Percentiles rank a stretch among this genome's conserved stretches.
These are phyloP conservation scores for Malurus cyaneus DNA, from an alignment of 2,113 vertebrate genomes.

Conservation along the genomic window DNA sequence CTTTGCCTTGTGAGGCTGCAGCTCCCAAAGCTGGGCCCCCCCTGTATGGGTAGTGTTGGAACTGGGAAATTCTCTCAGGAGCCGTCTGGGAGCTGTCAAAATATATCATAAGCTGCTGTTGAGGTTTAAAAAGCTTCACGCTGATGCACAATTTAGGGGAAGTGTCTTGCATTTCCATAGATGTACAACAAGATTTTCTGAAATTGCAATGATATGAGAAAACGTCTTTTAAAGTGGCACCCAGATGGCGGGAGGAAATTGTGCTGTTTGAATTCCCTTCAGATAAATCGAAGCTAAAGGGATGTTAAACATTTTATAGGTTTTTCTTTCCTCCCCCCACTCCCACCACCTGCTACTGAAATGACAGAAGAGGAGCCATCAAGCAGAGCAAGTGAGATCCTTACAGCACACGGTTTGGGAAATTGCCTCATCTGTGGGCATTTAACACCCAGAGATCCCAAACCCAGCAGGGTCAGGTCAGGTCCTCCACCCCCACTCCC, in stretches of 20 bases:
- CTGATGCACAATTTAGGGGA: not conserved
- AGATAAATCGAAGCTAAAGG: conserved; percentile 48
- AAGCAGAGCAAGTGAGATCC: not conserved
- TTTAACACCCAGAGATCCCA: not conserved
- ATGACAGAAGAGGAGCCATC: not conserved
- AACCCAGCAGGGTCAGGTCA: not conserved
- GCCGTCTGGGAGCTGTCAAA: conserved; percentile 21
- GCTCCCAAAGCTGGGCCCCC: not conserved
- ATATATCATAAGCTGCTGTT: conserved; percentile 8
- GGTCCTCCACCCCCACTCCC: not conserved
- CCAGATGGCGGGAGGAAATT: conserved; percentile 54
- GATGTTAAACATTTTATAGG: conserved; percentile 31
- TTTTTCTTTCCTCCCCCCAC: not conserved
- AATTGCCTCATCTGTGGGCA: not conserved
- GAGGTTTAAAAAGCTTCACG: conserved; percentile 6
- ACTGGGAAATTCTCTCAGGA: not conserved
- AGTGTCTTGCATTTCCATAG: conserved; percentile 38
- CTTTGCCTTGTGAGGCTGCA: not conserved
- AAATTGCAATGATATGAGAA: conserved; percentile 48
- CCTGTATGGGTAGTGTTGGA: not conserved
- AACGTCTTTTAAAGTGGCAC: conserved; percentile 47
- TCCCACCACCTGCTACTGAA: conserved; percentile 26
- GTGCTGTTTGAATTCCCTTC: conserved; percentile 25
- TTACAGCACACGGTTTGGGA: not conserved
- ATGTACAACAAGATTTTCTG: conserved; percentile 32